These are phyloP conservation scores for Drosophila ohnishii DNA, from an alignment of 1,140 invertebrate species.

Conservation along the genomic window DNA sequence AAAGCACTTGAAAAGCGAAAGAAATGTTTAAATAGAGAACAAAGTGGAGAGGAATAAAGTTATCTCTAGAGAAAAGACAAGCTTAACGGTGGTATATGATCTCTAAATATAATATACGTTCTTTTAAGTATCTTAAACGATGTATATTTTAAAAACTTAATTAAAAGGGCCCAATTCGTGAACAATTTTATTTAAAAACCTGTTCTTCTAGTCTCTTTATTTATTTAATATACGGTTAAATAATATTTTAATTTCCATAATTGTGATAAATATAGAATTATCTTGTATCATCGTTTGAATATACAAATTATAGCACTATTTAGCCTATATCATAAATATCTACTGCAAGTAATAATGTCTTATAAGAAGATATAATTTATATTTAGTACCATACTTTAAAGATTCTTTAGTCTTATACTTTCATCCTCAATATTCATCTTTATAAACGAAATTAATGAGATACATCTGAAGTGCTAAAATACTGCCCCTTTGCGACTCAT, in stretches of 20 bases:
- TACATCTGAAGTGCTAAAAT: conserved; percentile 10
- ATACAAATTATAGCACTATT: neutral
- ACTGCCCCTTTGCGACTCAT: conserved; percentile 8
- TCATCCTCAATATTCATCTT: neutral
- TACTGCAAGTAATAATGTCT: neutral
- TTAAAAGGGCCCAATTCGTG: neutral
- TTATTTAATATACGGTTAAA: neutral
- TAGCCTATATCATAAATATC: neutral
- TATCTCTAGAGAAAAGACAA: too few relatives aligned
- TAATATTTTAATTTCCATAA: too few relatives aligned
- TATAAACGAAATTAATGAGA: conserved; percentile 10
- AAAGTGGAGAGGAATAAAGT: neutral
- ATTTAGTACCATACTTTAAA: neutral
- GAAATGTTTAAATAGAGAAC: neutral
- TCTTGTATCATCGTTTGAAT: neutral
- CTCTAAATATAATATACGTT: neutral
- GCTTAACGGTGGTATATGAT: neutral
- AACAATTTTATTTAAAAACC: neutral
- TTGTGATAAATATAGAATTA: too few relatives aligned
- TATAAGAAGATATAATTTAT: neutral
- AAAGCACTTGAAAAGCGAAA: neutral
- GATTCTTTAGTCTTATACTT: neutral
- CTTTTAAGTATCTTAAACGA: neutral
- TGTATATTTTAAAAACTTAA: neutral
- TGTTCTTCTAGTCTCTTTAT: accelerated